phyloP scores from a whole-genome alignment of 2,113 vertebrate species.

The Dolichallabes microphthalmus region DNA sequence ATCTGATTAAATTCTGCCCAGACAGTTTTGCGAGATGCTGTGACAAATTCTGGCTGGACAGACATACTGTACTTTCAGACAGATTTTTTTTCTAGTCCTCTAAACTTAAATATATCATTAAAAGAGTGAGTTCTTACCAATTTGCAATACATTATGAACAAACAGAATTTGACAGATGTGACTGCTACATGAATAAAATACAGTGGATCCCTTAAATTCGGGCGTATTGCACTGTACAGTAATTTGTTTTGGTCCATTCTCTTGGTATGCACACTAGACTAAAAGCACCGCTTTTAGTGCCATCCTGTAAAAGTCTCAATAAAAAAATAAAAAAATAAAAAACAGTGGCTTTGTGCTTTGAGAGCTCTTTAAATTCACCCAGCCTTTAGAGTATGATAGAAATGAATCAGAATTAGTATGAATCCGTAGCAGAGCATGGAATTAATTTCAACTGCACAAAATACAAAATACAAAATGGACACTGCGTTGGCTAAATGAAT shows the following conservation, averaged over 20 bases:
- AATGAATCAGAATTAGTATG: background rate
- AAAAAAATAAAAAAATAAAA: background rate
- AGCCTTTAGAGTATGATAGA: background rate
- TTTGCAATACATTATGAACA: background rate
- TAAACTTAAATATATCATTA: too few relatives aligned
- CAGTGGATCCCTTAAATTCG: background rate
- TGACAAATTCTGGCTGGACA: too few relatives aligned
- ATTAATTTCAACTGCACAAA: background rate
- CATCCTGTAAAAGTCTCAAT: background rate
- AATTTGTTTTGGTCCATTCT: background rate
- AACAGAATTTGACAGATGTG: background rate
- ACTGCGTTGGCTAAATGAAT: background rate
- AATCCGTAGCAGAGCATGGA: background rate
- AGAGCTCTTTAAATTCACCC: constrained; percentile 7
- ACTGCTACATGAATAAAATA: background rate
- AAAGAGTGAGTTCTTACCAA: too few relatives aligned
- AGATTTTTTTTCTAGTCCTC: too few relatives aligned
- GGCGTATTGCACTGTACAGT: too few relatives aligned
- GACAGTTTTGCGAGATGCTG: too few relatives aligned
- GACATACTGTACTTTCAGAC: too few relatives aligned
- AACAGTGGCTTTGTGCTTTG: background rate
- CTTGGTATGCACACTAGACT: background rate
- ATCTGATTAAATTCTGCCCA: too few relatives aligned
- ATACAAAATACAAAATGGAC: too few relatives aligned
- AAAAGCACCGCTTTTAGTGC: background rate